Percentiles rank a stretch among this genome's conserved stretches.
phyloP scores from a whole-genome alignment of 92 coral and sea anemone species.

The Virgularia gustaviana region DNA sequence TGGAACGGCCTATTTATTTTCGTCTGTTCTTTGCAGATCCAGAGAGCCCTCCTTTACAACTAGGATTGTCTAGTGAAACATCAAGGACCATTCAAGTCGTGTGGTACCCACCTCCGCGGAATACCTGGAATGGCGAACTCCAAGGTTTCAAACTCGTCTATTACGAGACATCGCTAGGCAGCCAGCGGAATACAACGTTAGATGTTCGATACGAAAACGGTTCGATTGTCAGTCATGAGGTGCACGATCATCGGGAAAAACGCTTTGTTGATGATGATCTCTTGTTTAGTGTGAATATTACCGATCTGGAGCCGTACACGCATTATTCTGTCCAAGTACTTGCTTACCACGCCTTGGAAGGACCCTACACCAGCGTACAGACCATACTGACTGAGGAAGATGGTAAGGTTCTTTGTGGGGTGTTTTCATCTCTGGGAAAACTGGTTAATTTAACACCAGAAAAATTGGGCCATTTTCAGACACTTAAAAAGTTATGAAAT shows the following conservation, averaged over 20 bases:
- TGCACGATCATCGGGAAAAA: no score
- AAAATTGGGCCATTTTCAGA: no score
- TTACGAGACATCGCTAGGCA: not conserved
- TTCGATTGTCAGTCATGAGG: not conserved
- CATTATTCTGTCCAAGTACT: slow-evolving; percentile 37
- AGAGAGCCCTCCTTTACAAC: not conserved
- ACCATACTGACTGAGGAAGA: slow-evolving; percentile 39
- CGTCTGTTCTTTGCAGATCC: slow-evolving; percentile 12
- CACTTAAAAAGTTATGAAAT: no score
- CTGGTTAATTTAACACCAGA: not conserved
- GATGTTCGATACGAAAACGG: not conserved
- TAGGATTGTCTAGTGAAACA: not conserved
- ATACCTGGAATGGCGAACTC: slow-evolving; percentile 11
- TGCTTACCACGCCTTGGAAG: slow-evolving; percentile 43
- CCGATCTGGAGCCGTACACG: slow-evolving; percentile 29
- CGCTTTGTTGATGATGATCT: not conserved
- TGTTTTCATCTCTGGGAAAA: not conserved
- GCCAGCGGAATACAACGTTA: not conserved
- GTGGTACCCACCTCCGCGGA: slow-evolving; percentile 31
- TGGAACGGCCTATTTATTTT: not conserved
- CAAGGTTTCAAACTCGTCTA: slow-evolving; percentile 23
- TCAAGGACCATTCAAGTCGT: not conserved
- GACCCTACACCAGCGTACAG: slow-evolving; percentile 20
- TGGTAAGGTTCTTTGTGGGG: slow-evolving; percentile 10
- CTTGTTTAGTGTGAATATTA: not conserved